Evolutionary conservation across 2,797 vertebrate genomes (phyloP).

Genomic region (Cyprinodon diabolis): DNA sequence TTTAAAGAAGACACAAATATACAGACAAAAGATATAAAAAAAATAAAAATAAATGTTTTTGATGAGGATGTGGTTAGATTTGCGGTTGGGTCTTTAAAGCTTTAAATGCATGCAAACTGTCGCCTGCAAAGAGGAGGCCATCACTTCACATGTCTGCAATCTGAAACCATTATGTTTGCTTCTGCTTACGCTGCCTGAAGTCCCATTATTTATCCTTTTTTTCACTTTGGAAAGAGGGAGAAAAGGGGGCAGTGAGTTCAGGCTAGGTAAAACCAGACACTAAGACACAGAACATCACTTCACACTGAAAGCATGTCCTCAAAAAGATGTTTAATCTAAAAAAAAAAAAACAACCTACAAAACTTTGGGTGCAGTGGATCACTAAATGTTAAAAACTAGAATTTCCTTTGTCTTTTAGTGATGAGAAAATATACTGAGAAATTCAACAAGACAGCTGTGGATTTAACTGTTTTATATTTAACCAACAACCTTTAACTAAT

Average conservation of each 20-base stretch:
- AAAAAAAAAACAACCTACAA: neutral
- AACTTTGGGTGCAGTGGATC: too few relatives aligned
- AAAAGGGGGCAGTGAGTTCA: slow-evolving; percentile 73
- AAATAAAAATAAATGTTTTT: slow-evolving; percentile 19
- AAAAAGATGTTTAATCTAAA: neutral
- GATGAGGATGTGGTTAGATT: slow-evolving; percentile 18
- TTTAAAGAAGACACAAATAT: slow-evolving; percentile 13
- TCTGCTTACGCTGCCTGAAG: slow-evolving; percentile 57
- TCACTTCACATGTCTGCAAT: slow-evolving; percentile 22
- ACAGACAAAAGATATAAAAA: too few relatives aligned
- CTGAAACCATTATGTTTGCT: slow-evolving; percentile 58
- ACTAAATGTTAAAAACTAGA: too few relatives aligned
- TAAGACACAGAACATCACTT: slow-evolving; percentile 47
- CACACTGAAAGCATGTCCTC: neutral
- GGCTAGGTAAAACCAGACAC: slow-evolving; percentile 74
- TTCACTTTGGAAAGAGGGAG: slow-evolving; percentile 44
- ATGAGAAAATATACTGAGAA: neutral
- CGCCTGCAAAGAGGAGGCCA: slow-evolving; percentile 26
- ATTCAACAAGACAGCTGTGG: neutral
- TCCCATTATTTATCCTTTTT: slow-evolving; percentile 50
- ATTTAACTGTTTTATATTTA: neutral
- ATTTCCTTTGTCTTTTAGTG: too few relatives aligned
- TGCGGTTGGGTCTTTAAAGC: slow-evolving; percentile 22
- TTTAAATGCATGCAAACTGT: slow-evolving; percentile 26
- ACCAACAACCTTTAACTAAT: neutral